Evolutionary conservation across 2,888 invertebrate genomes (phyloP).

Genomic region (Drosophila robusta): DNA sequence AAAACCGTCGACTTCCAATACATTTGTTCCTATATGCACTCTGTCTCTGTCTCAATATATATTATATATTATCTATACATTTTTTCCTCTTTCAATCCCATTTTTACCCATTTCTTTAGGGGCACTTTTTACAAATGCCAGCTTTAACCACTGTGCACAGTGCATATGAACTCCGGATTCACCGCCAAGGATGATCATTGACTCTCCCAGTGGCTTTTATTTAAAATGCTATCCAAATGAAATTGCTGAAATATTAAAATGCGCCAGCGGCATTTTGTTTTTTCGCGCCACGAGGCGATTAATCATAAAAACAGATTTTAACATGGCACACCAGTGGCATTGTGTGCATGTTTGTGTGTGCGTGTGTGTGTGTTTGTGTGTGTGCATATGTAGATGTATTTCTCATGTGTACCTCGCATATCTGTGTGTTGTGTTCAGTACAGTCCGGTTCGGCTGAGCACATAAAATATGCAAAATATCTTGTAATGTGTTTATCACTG

Average conservation of each 20-base stretch:
- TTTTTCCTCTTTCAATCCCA: too few species aligned
- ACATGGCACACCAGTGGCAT: slow-evolving; percentile 43
- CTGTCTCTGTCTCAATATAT: too few species aligned
- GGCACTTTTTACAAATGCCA: neutral
- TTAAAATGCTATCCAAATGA: slow-evolving; percentile 46
- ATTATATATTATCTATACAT: too few species aligned
- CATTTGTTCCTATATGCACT: too few species aligned
- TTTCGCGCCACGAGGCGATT: slow-evolving; percentile 59
- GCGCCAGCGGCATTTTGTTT: slow-evolving; percentile 43
- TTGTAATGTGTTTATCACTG: slow-evolving; percentile 76
- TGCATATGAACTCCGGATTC: slow-evolving; percentile 2
- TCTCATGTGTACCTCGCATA: slow-evolving; percentile 10
- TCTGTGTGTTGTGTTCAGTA: slow-evolving; percentile 23
- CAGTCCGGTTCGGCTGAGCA: slow-evolving; percentile 10
- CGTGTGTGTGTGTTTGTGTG: neutral
- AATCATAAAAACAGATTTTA: slow-evolving; percentile 76
- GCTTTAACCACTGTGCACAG: neutral
- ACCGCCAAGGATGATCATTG: slow-evolving; percentile 22
- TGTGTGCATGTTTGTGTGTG: slow-evolving; percentile 3
- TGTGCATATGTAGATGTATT: neutral
- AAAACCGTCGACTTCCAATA: too few species aligned
- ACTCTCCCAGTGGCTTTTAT: slow-evolving; percentile 22
- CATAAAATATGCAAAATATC: slow-evolving; percentile 78
- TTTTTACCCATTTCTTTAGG: neutral
- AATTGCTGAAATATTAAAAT: slow-evolving; percentile 62